Conservation (phyloP, 2,797 vertebrate genomes). For the Acanthornis magna region DNA sequence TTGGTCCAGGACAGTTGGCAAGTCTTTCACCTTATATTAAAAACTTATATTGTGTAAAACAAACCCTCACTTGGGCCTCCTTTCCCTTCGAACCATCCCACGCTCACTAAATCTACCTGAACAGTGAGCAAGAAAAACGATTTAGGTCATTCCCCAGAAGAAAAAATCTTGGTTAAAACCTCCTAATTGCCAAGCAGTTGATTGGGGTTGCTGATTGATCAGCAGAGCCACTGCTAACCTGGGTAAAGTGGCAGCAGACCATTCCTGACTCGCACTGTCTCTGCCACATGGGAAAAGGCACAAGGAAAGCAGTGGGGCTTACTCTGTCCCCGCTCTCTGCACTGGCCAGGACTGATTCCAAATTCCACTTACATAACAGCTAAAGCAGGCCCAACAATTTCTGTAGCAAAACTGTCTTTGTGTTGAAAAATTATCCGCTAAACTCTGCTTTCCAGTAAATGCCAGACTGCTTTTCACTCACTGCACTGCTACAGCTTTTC, state of each 20-base stretch:
- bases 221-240: background rate
- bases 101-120: background rate
- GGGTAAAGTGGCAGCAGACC: background rate
- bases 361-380: background rate
- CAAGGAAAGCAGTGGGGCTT: background rate
- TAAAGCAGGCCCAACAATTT: background rate
- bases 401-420: constrained; percentile 4
- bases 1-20: background rate
- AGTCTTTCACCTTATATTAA: background rate
- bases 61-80: background rate
- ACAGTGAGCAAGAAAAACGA: background rate
- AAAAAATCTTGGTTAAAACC: background rate
- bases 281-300: background rate
- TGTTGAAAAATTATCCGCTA: background rate
- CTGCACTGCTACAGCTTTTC: background rate
- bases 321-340: background rate
- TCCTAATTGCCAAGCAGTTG: background rate
- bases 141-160: background rate
- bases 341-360: background rate
- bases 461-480: background rate
- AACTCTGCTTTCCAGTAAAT: constrained; percentile 17
- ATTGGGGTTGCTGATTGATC: background rate
- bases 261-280: background rate
- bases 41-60: background rate
- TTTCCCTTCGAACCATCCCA: background rate